Evolutionary conservation across 1,140 invertebrate species (phyloP).

Genomic region (Armadillidium nasatum): DNA sequence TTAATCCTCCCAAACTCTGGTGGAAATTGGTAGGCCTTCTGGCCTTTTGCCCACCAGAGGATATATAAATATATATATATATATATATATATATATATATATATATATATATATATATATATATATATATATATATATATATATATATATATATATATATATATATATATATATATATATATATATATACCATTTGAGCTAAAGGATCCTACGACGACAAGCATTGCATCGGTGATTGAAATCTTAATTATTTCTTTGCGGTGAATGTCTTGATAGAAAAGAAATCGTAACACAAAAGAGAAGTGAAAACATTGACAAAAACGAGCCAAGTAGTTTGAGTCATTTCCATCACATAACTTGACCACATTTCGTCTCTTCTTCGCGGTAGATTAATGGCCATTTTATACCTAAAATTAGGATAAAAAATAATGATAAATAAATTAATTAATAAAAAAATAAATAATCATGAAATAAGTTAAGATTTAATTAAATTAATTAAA

Average conservation of each 20-base stretch:
- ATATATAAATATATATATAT: too few species aligned
- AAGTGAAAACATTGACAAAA: neutral
- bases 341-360: conserved; percentile 1
- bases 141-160: too few species aligned
- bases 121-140: too few species aligned
- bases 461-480: too few species aligned
- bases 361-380: neutral
- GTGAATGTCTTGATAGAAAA: neutral
- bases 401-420: neutral
- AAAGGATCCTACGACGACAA: neutral
- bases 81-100: too few species aligned
- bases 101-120: too few species aligned
- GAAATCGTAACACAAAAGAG: neutral
- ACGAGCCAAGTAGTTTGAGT: neutral
- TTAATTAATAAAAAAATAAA: neutral
- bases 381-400: neutral
- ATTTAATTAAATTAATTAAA: neutral
- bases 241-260: neutral
- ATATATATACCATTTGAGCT: neutral
- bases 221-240: neutral
- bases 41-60: too few species aligned
- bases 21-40: too few species aligned
- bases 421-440: too few species aligned
- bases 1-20: too few species aligned
- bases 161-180: too few species aligned